Conservation (phyloP, 1,140 invertebrate species). For the Ephestia elutella region DNA sequence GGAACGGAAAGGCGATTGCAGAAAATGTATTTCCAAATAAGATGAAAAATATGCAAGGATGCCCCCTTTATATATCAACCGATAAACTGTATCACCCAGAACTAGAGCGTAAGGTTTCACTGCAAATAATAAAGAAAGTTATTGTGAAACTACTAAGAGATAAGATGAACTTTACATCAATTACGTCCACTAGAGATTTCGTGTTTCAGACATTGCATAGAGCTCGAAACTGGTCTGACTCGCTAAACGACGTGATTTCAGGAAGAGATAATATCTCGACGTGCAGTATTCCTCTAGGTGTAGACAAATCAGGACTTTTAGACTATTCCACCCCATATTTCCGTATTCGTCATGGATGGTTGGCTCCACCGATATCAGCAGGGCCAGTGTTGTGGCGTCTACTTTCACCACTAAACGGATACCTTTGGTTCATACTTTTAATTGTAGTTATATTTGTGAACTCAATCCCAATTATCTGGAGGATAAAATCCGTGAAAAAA, state of each 20-base stretch:
- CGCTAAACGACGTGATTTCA: slow-evolving; percentile 43
- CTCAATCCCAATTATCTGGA: slow-evolving; percentile 34
- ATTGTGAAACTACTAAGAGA: slow-evolving; percentile 37
- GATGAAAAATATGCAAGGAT: slow-evolving; percentile 49
- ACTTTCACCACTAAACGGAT: slow-evolving; percentile 47
- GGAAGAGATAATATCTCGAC: slow-evolving; percentile 49
- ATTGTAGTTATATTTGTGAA: slow-evolving; percentile 40
- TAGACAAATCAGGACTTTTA: slow-evolving; percentile 36
- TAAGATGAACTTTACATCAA: slow-evolving; percentile 46
- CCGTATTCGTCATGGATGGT: slow-evolving; percentile 43
- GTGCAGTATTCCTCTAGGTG: slow-evolving; percentile 42
- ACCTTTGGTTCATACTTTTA: slow-evolving; percentile 46
- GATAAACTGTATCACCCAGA: slow-evolving; percentile 46
- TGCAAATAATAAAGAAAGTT: slow-evolving; percentile 42
- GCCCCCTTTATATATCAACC: slow-evolving; percentile 52
- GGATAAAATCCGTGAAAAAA: slow-evolving; percentile 29
- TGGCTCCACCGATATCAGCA: slow-evolving; percentile 39
- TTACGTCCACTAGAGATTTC: slow-evolving; percentile 39
- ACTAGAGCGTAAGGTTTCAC: slow-evolving; percentile 39
- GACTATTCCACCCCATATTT: slow-evolving; percentile 52
- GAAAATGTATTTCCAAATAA: slow-evolving; percentile 41
- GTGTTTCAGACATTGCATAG: slow-evolving; percentile 45
- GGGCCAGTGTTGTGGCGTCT: slow-evolving; percentile 44
- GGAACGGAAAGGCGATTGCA: slow-evolving; percentile 20
- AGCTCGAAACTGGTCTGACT: slow-evolving; percentile 48